phyloP scores from a whole-genome alignment of 2,888 invertebrate species.

The Parthenolecanium corni region DNA sequence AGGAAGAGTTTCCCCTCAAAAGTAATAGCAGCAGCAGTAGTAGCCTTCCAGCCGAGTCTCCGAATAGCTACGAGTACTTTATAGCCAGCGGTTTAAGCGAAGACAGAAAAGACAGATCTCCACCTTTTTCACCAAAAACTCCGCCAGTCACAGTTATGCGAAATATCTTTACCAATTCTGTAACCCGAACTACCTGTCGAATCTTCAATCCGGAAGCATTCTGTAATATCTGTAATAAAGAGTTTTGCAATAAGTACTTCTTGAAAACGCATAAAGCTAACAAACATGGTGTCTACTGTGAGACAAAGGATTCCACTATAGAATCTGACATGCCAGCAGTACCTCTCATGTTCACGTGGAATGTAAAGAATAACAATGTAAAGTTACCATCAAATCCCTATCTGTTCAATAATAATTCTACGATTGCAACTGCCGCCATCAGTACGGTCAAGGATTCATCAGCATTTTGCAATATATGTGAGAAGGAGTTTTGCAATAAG shows the following conservation, averaged over 20 bases:
- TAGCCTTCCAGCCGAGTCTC: not conserved
- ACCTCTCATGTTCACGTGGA: conserved; percentile 21
- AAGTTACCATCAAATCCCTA: conserved; percentile 18
- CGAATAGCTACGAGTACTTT: conserved; percentile 6
- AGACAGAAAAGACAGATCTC: conserved; percentile 12
- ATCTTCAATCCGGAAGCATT: conserved; percentile 96
- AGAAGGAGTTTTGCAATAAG: conserved; percentile 86
- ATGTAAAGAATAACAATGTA: conserved; percentile 17
- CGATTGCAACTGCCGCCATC: not conserved
- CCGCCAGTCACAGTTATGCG: conserved; percentile 18
- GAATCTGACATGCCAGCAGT: conserved; percentile 5
- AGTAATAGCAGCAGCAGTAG: not conserved
- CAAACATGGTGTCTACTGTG: conserved; percentile 85
- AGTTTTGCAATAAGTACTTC: conserved; percentile 98
- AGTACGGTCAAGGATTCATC: conserved; percentile 37
- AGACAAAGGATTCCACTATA: conserved; percentile 32
- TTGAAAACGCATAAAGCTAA: conserved; percentile 95
- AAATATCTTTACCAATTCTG: conserved; percentile 9
- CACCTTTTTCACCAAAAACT: conserved; percentile 6
- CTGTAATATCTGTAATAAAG: conserved; percentile 94
- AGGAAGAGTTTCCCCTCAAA: conserved; percentile 2
- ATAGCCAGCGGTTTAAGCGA: not conserved
- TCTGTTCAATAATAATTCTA: not conserved
- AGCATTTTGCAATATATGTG: conserved; percentile 86
- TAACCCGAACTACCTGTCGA: conserved; percentile 38